Conservation (phyloP, 2,797 vertebrate species). For the Intellagama lesueurii region DNA sequence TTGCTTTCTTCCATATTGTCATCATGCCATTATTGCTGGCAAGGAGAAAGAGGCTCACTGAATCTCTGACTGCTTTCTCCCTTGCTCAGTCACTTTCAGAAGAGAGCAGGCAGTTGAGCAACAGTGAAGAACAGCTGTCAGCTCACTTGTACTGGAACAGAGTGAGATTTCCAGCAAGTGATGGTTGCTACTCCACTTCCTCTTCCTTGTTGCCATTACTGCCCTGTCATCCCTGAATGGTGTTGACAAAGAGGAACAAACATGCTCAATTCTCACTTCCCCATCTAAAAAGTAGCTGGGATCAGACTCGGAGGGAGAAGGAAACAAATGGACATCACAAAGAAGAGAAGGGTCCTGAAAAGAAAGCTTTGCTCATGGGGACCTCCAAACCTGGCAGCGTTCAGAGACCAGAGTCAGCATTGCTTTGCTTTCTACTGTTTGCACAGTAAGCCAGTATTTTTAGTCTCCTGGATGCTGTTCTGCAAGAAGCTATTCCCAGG, state of each 20-base stretch:
- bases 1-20: not conserved
- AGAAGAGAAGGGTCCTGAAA: not conserved
- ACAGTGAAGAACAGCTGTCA: not conserved
- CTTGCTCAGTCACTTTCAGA: not conserved
- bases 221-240: not conserved
- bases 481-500: conserved; percentile 56
- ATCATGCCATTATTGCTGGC: not conserved
- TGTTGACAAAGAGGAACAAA: not conserved
- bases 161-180: not conserved
- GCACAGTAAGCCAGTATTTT: conserved; percentile 29
- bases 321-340: too few species aligned
- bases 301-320: not conserved
- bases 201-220: not conserved
- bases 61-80: not conserved
- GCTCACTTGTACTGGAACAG: not conserved
- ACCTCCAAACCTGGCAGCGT: not conserved
- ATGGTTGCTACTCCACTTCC: not conserved
- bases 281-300: not conserved
- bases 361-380: not conserved
- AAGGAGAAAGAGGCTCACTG: not conserved
- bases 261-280: too few species aligned
- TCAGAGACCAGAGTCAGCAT: conserved; percentile 8
- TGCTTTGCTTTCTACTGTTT: conserved; percentile 36
- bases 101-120: not conserved
- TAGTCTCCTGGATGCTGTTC: conserved; percentile 42